Conservation (phyloP, 2,113 vertebrate species). For the Gyps fulvus region DNA sequence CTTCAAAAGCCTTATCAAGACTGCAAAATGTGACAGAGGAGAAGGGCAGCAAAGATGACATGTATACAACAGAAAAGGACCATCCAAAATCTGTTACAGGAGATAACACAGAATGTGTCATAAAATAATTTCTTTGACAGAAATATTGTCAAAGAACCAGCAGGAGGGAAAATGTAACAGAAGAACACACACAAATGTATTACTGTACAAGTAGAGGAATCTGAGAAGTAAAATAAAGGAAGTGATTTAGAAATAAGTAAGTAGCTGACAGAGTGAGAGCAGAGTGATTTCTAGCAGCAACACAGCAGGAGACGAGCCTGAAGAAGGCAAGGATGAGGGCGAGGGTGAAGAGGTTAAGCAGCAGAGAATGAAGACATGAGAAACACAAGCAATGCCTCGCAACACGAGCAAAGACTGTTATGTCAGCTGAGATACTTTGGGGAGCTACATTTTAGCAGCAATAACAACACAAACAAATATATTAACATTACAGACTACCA, state of each 20-base stretch:
- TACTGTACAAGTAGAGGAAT: neutral
- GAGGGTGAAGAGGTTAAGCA: constrained; percentile 60
- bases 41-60: fast-evolving
- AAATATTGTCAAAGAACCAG: neutral
- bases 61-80: neutral
- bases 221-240: constrained; percentile 37
- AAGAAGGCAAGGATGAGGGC: constrained; percentile 38
- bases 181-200: neutral
- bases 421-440: constrained; percentile 44
- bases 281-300: constrained; percentile 39
- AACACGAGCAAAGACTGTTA: neutral
- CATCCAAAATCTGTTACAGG: neutral
- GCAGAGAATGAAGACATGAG: constrained; percentile 56
- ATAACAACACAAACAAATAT: neutral
- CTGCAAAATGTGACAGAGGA: neutral
- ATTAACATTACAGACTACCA: neutral
- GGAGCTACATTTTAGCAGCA: neutral
- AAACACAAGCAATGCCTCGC: neutral
- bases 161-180: neutral
- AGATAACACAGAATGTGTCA: neutral
- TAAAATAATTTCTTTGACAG: neutral
- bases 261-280: constrained; percentile 54
- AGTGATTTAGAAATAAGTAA: constrained; percentile 51
- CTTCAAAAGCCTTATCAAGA: neutral
- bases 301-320: neutral